Base-by-base conservation (phyloP, 2,888 invertebrate genomes). In the Boloria selene region DNA sequence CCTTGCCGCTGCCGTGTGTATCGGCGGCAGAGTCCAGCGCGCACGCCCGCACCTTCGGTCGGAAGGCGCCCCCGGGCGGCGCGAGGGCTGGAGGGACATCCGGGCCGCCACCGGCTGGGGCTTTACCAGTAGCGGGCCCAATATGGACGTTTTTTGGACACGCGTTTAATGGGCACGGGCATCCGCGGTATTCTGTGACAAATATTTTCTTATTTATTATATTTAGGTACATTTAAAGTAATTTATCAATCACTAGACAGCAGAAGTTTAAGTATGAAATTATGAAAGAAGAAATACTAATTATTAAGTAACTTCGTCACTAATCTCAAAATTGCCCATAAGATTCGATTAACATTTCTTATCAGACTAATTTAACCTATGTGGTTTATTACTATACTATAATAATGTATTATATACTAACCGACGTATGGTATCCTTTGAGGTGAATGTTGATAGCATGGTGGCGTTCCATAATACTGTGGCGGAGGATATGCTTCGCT, bases 111-210 rank as follows among this genome's bases (percentile, higher is more conserved):
- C 94, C 93, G 91, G 93, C 93, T 94, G 96, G 97, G 96, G 96
- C 95, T 95, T 96, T 96, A 96, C 97, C 97, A 97, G 96, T 97
- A 97, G 96, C 97, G 96, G 97, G 97, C 95, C 97, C 97, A 97
- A 97, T 97, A 97, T 95, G 96, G 95, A 96, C 97, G 97, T 97
- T 97, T 97, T 97, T 97, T 97, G 97, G 96, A 97, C 97, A 97
- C 95, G 97, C 95, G 93, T 96, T 96, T 94, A 97, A 95, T 93
- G 97, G 96, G 94, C 97, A 97, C 81, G 97, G 96, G 92, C 97
- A 97, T 91, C 94, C 93, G 76, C 90, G 86, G 68, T 91, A 91
- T 83, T 92, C 91, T 92, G 84, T 14, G 14, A 22, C 53, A 84
- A 84, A 42, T 4, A 10, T 38, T 38, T 38, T 38, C 31, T 38